A percentile compares a stretch with the other conserved stretches of the same genome.
Conservation (phyloP, 64 coral and sea anemone genomes). For the Pocillopora damicornis region DNA sequence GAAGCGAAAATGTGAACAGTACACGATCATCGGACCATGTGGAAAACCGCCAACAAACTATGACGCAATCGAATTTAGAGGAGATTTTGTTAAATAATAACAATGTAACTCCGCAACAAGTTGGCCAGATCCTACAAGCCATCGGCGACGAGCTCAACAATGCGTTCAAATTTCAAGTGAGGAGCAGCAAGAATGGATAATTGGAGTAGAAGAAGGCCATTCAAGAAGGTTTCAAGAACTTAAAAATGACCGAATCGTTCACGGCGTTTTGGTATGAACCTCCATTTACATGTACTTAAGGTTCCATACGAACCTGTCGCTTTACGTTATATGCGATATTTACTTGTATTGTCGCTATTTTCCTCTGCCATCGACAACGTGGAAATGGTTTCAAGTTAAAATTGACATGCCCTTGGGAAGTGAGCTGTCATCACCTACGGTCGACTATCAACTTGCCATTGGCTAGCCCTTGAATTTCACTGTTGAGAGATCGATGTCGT, state of each 20-base stretch:
- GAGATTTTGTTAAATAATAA: conserved; percentile 77
- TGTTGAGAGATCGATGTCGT: conserved; percentile 1
- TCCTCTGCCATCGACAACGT: conserved; percentile 31
- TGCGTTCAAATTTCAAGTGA: background rate
- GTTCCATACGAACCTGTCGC: background rate
- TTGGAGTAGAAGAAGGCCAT: background rate
- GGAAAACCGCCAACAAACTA: conserved; percentile 51
- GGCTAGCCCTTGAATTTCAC: background rate
- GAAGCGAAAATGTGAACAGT: conserved; percentile 37
- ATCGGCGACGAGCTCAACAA: conserved; percentile 75
- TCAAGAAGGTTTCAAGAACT: background rate
- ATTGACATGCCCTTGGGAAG: conserved; percentile 25
- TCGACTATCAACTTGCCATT: conserved; percentile 12
- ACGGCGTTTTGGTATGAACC: background rate
- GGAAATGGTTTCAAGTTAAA: conserved; percentile 28
- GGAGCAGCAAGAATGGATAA: conserved; percentile 31
- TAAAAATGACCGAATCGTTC: background rate
- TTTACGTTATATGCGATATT: conserved; percentile 1
- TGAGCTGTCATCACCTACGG: conserved; percentile 21
- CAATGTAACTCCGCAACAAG: conserved; percentile 64
- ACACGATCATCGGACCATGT: conserved; percentile 50
- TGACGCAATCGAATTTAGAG: conserved; percentile 42
- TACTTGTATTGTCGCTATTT: conserved; percentile 4
- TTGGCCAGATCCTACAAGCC: conserved; percentile 57
- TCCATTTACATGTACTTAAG: conserved; percentile 1